Evolutionary conservation across 1,140 invertebrate genomes (phyloP).

Genomic region (Macrobrachium rosenbergii): DNA sequence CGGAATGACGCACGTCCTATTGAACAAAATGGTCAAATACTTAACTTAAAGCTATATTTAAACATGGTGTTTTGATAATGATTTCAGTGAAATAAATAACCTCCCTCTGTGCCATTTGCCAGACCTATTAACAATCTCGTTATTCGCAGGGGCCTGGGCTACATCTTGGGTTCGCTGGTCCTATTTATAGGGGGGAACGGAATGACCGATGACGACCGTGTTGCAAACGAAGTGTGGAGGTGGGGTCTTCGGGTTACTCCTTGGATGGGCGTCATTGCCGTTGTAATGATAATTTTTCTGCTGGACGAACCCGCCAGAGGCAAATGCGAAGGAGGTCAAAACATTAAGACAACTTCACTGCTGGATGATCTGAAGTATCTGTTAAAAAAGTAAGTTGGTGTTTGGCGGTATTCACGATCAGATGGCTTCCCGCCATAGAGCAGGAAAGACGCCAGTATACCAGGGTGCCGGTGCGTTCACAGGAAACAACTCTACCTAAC

Average conservation of each 20-base stretch:
- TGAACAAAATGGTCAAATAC: too few species aligned
- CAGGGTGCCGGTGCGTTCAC: too few species aligned
- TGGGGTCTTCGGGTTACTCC: constrained; percentile 95
- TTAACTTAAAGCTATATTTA: too few species aligned
- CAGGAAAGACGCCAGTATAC: too few species aligned
- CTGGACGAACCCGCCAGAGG: constrained; percentile 91
- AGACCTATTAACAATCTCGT: too few species aligned
- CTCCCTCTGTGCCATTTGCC: too few species aligned
- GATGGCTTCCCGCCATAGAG: too few species aligned
- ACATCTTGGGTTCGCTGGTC: constrained; percentile 85
- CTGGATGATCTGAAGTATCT: constrained; percentile 29
- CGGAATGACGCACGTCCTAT: too few species aligned
- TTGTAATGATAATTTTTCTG: constrained; percentile 83
- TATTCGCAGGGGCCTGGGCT: constrained; percentile 85
- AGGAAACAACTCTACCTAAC: too few species aligned
- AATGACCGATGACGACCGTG: constrained; percentile 69
- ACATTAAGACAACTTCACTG: constrained; percentile 66
- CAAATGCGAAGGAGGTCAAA: constrained; percentile 82
- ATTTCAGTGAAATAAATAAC: too few species aligned
- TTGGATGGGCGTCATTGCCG: constrained; percentile 84
- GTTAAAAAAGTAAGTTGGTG: constrained; percentile 43
- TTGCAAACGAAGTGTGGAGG: constrained; percentile 79
- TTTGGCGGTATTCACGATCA: background rate
- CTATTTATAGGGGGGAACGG: constrained; percentile 76
- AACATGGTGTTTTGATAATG: background rate